phyloP scores from a whole-genome alignment of 2,113 vertebrate genomes.

The Globicephala melas region DNA sequence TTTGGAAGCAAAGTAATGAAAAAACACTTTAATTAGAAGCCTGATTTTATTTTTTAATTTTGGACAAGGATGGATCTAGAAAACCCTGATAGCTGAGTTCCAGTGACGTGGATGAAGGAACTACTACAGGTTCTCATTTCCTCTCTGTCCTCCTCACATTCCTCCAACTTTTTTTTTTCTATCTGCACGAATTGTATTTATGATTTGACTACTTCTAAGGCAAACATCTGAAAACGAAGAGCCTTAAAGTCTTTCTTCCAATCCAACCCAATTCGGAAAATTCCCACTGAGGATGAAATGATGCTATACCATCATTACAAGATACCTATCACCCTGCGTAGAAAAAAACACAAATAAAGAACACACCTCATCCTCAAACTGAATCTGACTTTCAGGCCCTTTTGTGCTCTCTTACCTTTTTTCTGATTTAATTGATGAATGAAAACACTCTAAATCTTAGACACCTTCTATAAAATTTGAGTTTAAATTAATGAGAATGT shows the following conservation, averaged over 20 bases:
- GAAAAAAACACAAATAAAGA: not conserved
- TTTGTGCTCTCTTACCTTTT: not conserved
- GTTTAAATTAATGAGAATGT: not conserved
- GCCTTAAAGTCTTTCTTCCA: not conserved
- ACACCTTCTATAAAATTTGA: not conserved
- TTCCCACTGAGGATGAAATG: not conserved
- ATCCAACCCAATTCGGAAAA: not conserved
- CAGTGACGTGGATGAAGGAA: not conserved
- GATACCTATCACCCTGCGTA: not conserved
- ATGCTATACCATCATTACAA: not conserved
- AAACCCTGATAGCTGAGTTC: not conserved
- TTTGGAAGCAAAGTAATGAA: slow-evolving; percentile 24
- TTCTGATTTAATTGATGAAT: not conserved
- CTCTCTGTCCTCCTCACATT: not conserved
- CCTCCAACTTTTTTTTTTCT: not conserved
- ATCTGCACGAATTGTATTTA: slow-evolving; percentile 15
- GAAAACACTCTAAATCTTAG: not conserved
- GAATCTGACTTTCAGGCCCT: not conserved
- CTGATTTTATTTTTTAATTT: not conserved
- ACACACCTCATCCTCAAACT: not conserved
- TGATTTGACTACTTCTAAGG: not conserved
- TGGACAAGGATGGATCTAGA: not conserved
- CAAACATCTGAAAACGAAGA: not conserved
- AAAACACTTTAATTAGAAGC: not conserved
- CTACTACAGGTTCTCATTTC: not conserved